Conservation (phyloP, 2,888 invertebrate species). For the Nemoura dubitans region DNA sequence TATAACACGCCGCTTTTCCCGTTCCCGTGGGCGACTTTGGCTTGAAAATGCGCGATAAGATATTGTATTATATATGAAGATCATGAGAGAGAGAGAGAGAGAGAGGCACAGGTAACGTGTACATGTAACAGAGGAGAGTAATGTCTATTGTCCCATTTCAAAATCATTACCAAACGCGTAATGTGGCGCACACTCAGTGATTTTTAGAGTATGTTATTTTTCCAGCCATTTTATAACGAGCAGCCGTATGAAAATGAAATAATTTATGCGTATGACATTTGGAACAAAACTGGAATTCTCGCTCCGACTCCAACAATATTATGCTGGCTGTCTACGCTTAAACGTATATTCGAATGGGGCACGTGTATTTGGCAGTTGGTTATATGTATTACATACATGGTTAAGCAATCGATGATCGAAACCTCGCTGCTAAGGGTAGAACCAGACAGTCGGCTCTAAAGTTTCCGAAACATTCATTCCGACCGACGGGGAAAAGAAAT, state of each 20-base stretch:
- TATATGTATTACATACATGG: conserved; percentile 37
- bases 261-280: conserved; percentile 19
- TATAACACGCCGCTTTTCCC: too few relatives aligned
- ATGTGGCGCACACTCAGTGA: not conserved
- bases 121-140: too few relatives aligned
- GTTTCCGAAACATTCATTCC: not conserved
- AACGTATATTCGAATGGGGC: not conserved
- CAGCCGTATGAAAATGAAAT: not conserved
- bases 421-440: not conserved
- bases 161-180: not conserved
- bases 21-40: too few relatives aligned
- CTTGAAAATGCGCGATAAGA: too few relatives aligned
- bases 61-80: too few relatives aligned
- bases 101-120: too few relatives aligned
- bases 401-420: conserved; percentile 31
- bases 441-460: not conserved
- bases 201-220: not conserved
- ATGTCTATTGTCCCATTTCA: too few relatives aligned
- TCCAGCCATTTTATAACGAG: not conserved
- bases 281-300: not conserved
- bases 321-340: not conserved
- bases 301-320: not conserved
- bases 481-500: not conserved
- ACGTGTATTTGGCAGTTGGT: conserved; percentile 34
- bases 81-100: too few relatives aligned